Evolutionary conservation across 2,113 vertebrate species (phyloP).

Genomic region (Chaetorhynchus papuensis): DNA sequence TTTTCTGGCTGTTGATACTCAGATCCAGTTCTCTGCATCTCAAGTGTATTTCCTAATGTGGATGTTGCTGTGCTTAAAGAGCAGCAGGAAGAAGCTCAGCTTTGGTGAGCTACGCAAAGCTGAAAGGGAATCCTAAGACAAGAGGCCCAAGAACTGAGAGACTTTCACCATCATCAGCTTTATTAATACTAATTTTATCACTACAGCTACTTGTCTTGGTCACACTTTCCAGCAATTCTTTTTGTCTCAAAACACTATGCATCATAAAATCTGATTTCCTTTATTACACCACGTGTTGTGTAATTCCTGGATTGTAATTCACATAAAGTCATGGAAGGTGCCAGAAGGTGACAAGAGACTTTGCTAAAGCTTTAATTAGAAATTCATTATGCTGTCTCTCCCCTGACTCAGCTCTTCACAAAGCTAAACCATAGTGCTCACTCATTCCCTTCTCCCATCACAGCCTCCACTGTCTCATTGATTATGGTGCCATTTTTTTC

Average conservation of each 20-base stretch:
- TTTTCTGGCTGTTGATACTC: not conserved
- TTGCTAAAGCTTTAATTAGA: not conserved
- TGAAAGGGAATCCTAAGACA: not conserved
- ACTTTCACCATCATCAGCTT: not conserved
- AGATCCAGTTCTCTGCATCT: not conserved
- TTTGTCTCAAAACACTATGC: not conserved
- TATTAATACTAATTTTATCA: not conserved
- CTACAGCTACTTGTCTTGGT: not conserved
- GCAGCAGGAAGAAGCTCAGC: not conserved
- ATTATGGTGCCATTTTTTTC: not conserved
- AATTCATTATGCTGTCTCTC: not conserved
- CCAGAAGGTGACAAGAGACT: not conserved
- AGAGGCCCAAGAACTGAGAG: not conserved
- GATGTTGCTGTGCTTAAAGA: not conserved
- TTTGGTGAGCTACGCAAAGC: not conserved
- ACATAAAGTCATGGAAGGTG: not conserved
- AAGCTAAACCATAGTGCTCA: not conserved
- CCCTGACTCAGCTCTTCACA: not conserved
- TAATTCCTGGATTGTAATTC: not conserved
- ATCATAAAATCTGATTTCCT: not conserved
- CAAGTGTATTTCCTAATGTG: not conserved
- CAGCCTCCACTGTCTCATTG: not conserved
- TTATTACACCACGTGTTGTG: not conserved
- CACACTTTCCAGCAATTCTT: not conserved
- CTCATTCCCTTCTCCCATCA: not conserved